Conservation (phyloP, 2,888 invertebrate species). For the Quadriops clusia region DNA sequence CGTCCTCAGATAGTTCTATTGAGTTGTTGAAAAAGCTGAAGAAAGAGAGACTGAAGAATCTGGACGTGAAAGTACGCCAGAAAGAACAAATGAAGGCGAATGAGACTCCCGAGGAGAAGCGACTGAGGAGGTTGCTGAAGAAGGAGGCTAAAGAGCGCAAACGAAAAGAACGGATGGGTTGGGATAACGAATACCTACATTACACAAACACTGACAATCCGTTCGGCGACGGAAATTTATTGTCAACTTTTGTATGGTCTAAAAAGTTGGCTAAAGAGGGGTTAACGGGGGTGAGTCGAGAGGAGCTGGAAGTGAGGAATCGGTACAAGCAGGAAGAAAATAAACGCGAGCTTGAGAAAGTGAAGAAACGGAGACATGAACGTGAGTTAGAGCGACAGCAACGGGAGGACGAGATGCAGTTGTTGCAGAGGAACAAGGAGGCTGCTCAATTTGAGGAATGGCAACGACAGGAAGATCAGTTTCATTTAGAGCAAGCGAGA, state of each 20-base stretch:
- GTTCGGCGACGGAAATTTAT: conserved; percentile 91
- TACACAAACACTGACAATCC: conserved; percentile 98
- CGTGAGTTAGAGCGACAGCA: conserved; percentile 77
- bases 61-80: conserved; percentile 52
- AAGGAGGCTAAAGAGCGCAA: conserved; percentile 85
- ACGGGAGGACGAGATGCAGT: conserved; percentile 69
- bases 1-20: conserved; percentile 45
- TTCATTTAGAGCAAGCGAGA: conserved; percentile 93
- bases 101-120: conserved; percentile 94
- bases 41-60: conserved; percentile 52
- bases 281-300: conserved; percentile 58
- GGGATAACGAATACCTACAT: conserved; percentile 93
- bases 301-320: conserved; percentile 72
- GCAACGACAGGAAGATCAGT: conserved; percentile 94
- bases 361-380: conserved; percentile 81
- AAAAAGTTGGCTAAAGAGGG: conserved; percentile 95
- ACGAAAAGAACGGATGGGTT: conserved; percentile 86
- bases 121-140: conserved; percentile 66
- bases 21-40: conserved; percentile 62
- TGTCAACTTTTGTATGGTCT: conserved; percentile 92
- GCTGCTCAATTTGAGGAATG: conserved; percentile 86
- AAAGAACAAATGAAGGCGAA: conserved; percentile 73
- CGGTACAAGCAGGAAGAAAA: conserved; percentile 85
- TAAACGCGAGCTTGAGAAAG: conserved; percentile 84
- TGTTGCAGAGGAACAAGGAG: conserved; percentile 79